These are phyloP conservation scores for Taphrorychus bicolor DNA, from an alignment of 2,888 invertebrate species.

Conservation along the genomic window DNA sequence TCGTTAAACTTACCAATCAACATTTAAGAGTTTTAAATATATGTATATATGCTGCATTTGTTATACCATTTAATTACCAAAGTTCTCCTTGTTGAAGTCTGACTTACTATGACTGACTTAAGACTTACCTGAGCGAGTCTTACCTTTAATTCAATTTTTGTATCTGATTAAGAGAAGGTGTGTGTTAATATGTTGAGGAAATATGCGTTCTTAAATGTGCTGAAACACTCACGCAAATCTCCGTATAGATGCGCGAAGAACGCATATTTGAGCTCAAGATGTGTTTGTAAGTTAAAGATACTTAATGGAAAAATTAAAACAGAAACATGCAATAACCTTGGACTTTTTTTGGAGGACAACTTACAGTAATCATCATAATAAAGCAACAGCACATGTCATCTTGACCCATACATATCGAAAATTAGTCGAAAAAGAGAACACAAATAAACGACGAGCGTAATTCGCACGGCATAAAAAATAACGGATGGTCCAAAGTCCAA, in stretches of 20 bases:
- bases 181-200: no score
- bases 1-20: not conserved
- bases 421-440: not conserved
- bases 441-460: not conserved
- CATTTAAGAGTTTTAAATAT: not conserved
- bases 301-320: not conserved
- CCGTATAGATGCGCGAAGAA: no score
- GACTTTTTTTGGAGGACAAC: not conserved
- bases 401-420: not conserved
- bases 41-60: slow-evolving; percentile 6
- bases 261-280: no score
- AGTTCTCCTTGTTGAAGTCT: slow-evolving; percentile 19
- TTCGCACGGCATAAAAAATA: not conserved
- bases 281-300: no score
- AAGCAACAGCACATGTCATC: not conserved
- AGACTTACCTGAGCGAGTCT: slow-evolving; percentile 35
- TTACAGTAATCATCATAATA: not conserved
- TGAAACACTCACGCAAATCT: no score
- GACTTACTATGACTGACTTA: slow-evolving; percentile 29
- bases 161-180: no score
- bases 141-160: slow-evolving; percentile 19
- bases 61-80: not conserved
- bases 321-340: slow-evolving; percentile 5
- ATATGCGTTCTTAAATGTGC: no score
- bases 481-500: slow-evolving; percentile 14